phyloP scores from a whole-genome alignment of 2,888 invertebrate species.

The Argyresthia albistria region DNA sequence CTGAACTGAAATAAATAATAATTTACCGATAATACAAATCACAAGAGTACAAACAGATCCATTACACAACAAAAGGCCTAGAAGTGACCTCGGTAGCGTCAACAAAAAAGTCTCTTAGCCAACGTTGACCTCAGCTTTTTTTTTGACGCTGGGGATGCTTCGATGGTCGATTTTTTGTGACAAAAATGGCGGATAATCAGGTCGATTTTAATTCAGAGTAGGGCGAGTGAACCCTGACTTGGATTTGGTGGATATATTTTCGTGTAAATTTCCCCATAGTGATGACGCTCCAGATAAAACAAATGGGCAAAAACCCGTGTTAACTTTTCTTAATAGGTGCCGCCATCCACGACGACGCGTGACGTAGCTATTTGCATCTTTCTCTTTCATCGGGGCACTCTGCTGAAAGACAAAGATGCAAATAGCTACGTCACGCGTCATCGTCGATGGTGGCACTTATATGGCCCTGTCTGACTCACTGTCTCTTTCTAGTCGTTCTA shows the following conservation, averaged over 20 bases:
- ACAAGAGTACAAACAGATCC: background rate
- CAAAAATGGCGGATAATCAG: background rate
- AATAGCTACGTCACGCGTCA: too few species aligned
- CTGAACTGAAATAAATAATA: too few species aligned
- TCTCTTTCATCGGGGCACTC: too few species aligned
- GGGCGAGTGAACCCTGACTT: background rate
- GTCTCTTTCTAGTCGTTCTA: too few species aligned
- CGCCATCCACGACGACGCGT: too few species aligned
- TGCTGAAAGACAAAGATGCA: too few species aligned
- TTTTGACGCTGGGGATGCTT: constrained; percentile 30
- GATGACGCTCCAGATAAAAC: background rate
- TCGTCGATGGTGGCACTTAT: too few species aligned
- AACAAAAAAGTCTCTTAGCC: constrained; percentile 29
- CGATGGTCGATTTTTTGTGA: constrained; percentile 33
- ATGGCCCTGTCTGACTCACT: too few species aligned
- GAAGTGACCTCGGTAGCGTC: constrained; percentile 9
- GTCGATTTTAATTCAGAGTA: background rate
- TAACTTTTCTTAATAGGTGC: too few species aligned
- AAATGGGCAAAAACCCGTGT: too few species aligned
- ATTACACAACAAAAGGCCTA: constrained; percentile 14
- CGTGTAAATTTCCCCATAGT: background rate
- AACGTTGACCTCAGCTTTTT: constrained; percentile 36
- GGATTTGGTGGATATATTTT: background rate
- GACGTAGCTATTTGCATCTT: too few species aligned
- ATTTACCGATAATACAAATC: too few species aligned